Evolutionary conservation across 2,113 vertebrate species (phyloP).

Genomic region (Chiloscyllium plagiosum): DNA sequence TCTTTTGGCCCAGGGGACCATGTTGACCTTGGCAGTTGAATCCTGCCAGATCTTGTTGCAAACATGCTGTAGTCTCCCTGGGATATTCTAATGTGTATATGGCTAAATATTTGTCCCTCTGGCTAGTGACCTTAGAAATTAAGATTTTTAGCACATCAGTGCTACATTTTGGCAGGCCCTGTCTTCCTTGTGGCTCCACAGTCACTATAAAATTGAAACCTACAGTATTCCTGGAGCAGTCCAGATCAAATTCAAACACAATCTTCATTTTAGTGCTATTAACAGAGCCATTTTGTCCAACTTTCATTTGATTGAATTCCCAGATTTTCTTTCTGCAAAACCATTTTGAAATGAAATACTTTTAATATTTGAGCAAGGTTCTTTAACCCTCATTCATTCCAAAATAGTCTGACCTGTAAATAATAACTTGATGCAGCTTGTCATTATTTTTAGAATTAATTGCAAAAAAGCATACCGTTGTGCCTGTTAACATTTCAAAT

Average conservation of each 20-base stretch:
- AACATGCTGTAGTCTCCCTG: conserved; percentile 13
- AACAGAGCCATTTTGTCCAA: not conserved
- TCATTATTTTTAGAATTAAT: not conserved
- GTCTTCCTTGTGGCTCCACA: conserved; percentile 18
- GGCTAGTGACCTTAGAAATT: conserved; percentile 35
- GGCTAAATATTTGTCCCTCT: conserved; percentile 26
- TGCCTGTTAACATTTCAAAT: not conserved
- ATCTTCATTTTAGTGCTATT: not conserved
- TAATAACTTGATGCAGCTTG: not conserved
- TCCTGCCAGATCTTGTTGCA: conserved; percentile 36
- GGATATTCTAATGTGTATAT: not conserved
- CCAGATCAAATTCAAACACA: not conserved
- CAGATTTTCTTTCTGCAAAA: not conserved
- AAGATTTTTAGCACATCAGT: conserved; percentile 10
- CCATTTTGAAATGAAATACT: not conserved
- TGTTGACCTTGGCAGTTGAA: conserved; percentile 5
- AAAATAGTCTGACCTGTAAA: not conserved
- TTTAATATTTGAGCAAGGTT: not conserved
- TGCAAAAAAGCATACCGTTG: not conserved
- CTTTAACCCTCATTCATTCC: not conserved
- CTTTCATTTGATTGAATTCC: not conserved
- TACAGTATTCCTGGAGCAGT: not conserved
- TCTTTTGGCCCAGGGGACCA: not conserved
- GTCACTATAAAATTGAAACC: conserved; percentile 2
- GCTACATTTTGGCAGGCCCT: not conserved